Evolutionary conservation across 2,113 vertebrate species (phyloP), one percentile per base, ranked within the genome.

Genomic region (Megalops atlanticus): DNA sequence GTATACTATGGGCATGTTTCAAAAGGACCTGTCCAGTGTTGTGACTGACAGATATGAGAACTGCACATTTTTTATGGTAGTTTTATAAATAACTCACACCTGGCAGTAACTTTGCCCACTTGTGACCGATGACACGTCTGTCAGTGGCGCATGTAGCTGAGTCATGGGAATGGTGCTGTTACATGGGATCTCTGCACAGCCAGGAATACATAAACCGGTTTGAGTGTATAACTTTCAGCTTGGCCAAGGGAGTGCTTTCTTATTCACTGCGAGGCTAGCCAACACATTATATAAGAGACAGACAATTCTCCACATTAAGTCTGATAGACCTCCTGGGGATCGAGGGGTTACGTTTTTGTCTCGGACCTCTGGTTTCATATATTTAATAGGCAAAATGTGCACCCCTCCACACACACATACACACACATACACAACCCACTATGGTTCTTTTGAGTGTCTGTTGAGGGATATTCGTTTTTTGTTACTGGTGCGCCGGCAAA

Each of bases 221-320:
- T 68, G 75, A 84, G 81, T 75, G 73, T 49, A 74, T 79, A 52
- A 72, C 36, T 79, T 76, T 74, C 18, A 80, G 41, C 85, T 80
- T 69, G 80, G 81, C 43, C 71, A 18, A 58, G 54, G 83, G 81
- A 85, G 81, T 64, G 38, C 68, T 84, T 84, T 83, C 83, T 81
- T 82, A 71, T 80, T 80, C 76, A 78, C 70, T n/a, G 72, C 72
- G 41, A 58, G 33, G 21, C 80, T 52, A 83, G 84, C 83, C 83
- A 87, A 78, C 45, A 39, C 33, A 74, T 84, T 87, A 83, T 87
- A 85, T 85, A 88, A 89, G 80, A 85, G 74, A 78, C 81, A 83
- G 82, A 86, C 85, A 78, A 75, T 71, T 85, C 79, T 68, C 76
- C 2, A 39, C 35, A 33, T 77, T 40, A 11, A 58, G 73, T 84